A percentile compares a stretch with the other conserved stretches of the same genome.
phyloP scores from a whole-genome alignment of 2,797 vertebrate genomes.

The Alosa sapidissima region DNA sequence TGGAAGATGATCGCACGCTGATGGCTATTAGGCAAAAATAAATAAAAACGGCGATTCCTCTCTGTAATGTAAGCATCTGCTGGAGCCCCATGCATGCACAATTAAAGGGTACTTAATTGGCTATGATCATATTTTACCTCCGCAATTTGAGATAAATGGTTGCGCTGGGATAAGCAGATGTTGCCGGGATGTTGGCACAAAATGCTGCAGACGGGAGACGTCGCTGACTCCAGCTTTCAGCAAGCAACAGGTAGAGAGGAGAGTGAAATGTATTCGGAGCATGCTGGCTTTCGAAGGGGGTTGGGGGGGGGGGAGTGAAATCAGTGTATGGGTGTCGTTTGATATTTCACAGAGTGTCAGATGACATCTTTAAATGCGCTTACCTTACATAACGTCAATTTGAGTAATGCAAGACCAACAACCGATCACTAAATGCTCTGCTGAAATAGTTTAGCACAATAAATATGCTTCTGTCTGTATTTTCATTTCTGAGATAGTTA shows the following conservation, averaged over 20 bases:
- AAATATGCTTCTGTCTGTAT: background rate
- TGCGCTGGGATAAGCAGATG: slow-evolving; percentile 93
- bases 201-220: slow-evolving; percentile 60
- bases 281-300: background rate
- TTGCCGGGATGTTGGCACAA: slow-evolving; percentile 83
- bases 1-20: slow-evolving; percentile 49
- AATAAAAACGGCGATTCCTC: slow-evolving; percentile 87
- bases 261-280: background rate
- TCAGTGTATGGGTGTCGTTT: background rate
- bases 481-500: background rate
- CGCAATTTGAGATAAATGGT: slow-evolving; percentile 87
- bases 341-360: background rate
- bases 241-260: slow-evolving; percentile 21
- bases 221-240: slow-evolving; percentile 18
- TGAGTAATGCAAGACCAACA: background rate
- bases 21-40: slow-evolving; percentile 75
- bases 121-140: slow-evolving; percentile 96
- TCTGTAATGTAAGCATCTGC: slow-evolving; percentile 95
- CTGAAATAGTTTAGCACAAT: background rate
- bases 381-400: background rate
- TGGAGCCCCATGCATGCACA: slow-evolving; percentile 92
- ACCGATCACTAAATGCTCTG: background rate
- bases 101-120: slow-evolving; percentile 99
- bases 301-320: background rate
- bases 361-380: background rate